phyloP scores from a whole-genome alignment of 2,797 vertebrate species.

The Pseudomugil gertrudae region DNA sequence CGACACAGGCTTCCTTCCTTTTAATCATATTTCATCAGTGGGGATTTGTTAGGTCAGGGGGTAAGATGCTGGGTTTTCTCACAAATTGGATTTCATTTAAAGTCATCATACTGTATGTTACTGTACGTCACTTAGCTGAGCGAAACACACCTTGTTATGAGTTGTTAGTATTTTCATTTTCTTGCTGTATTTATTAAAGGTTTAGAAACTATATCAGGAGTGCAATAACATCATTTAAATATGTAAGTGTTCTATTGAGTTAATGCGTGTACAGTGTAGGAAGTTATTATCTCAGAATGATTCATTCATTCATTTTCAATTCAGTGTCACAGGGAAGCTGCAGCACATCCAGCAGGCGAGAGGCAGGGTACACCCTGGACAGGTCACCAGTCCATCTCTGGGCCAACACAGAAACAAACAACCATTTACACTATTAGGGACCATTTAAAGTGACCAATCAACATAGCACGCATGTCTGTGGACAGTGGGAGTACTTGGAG shows the following conservation, averaged over 20 bases:
- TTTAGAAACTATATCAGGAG: not conserved
- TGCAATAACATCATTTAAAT: not conserved
- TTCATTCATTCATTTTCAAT: too few species aligned
- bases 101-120: not conserved
- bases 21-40: slow-evolving; percentile 50
- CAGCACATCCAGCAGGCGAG: too few species aligned
- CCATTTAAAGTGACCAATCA: too few species aligned
- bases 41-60: slow-evolving; percentile 45
- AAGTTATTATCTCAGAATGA: not conserved
- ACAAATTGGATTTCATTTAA: slow-evolving; percentile 5
- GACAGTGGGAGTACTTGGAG: too few species aligned
- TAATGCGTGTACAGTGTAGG: not conserved
- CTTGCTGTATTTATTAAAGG: not conserved
- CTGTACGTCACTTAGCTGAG: not conserved
- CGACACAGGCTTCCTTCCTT: slow-evolving; percentile 43
- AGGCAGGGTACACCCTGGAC: too few species aligned
- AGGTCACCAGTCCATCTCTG: too few species aligned
- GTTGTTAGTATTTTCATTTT: slow-evolving; percentile 33
- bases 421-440: too few species aligned
- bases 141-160: slow-evolving; percentile 1
- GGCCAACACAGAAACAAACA: too few species aligned
- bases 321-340: too few species aligned
- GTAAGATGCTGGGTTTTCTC: slow-evolving; percentile 14
- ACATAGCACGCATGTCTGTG: too few species aligned
- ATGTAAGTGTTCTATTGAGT: not conserved